Conservation (phyloP, 2,797 vertebrate genomes). For the Catharus ustulatus region DNA sequence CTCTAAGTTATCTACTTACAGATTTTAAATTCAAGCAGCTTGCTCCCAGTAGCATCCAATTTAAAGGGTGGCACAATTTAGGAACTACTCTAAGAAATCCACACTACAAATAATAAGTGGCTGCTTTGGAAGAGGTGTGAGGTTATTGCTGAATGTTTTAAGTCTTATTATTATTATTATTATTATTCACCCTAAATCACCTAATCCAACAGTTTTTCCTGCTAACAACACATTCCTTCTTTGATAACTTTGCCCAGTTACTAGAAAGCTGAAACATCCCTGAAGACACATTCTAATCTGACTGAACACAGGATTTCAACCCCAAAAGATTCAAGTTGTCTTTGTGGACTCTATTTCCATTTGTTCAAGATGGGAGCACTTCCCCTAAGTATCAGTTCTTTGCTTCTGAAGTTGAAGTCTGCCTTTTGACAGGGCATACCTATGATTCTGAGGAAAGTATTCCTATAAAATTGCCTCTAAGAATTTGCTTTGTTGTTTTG, state of each 20-base stretch:
- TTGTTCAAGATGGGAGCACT: neutral
- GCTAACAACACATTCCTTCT: neutral
- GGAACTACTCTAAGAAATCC: neutral
- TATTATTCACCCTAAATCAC: neutral
- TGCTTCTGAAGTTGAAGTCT: neutral
- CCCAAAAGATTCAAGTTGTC: neutral
- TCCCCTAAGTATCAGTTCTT: neutral
- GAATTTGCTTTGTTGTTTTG: neutral
- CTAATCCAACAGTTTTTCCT: neutral
- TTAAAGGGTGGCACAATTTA: neutral
- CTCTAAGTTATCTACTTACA: neutral
- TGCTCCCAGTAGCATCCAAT: neutral
- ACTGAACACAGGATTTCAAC: neutral
- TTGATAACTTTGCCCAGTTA: neutral
- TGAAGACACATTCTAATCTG: neutral
- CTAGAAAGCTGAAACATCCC: neutral
- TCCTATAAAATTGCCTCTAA: neutral
- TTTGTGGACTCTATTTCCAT: neutral
- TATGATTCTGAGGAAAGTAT: neutral
- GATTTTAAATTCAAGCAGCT: neutral
- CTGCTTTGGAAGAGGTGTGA: neutral
- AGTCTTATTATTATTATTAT: too few relatives aligned
- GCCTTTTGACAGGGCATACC: neutral
- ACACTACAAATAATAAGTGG: neutral
- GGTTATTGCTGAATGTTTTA: neutral